phyloP scores from a whole-genome alignment of 2,888 invertebrate genomes.

The Ommatoiulus sabulosus region DNA sequence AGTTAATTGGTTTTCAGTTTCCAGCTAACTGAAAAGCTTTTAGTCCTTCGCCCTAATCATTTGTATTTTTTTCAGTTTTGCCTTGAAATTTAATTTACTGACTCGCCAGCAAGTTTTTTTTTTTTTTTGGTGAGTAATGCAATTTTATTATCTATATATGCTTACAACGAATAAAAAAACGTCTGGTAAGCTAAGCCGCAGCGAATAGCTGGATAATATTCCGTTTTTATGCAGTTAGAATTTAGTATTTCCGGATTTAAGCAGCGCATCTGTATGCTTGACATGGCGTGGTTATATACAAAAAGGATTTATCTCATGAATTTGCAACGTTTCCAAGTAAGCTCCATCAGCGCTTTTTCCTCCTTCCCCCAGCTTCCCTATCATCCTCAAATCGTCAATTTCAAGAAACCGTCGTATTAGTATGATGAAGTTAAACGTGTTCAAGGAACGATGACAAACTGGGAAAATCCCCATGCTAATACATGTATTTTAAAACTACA shows the following conservation, averaged over 20 bases:
- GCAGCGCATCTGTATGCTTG: background rate
- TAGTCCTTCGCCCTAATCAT: background rate
- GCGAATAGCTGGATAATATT: background rate
- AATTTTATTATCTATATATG: background rate
- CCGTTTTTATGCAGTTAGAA: background rate
- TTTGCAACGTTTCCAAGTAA: background rate
- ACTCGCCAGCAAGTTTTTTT: background rate
- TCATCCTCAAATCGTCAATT: background rate
- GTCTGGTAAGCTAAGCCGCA: background rate
- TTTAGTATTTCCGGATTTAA: background rate
- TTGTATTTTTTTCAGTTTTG: background rate
- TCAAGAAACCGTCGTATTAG: background rate
- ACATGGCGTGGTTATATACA: background rate
- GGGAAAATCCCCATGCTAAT: too few relatives aligned
- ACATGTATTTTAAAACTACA: too few relatives aligned
- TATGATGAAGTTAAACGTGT: too few relatives aligned
- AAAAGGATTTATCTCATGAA: background rate
- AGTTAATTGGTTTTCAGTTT: constrained; percentile 22
- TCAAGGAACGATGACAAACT: too few relatives aligned
- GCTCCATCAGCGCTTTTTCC: background rate
- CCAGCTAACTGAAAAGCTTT: background rate
- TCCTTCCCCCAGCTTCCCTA: background rate
- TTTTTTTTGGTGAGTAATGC: background rate
- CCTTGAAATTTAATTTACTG: background rate
- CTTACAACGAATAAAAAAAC: background rate